Percentiles rank a stretch among this genome's conserved stretches.
Evolutionary conservation across 2,113 vertebrate species (phyloP).

Genomic region (Uropsilus gracilis): DNA sequence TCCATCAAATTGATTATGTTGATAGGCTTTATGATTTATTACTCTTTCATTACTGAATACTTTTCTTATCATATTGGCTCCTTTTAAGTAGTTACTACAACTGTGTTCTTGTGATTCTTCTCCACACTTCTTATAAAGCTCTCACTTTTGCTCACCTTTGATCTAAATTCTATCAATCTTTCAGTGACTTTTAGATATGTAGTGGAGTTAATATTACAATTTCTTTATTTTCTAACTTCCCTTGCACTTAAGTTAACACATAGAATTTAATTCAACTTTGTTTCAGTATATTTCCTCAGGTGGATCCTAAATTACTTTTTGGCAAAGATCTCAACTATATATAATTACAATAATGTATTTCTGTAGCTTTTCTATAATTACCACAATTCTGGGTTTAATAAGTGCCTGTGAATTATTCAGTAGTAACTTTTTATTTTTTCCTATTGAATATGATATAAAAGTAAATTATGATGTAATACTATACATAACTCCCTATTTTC

Average conservation of each 20-base stretch:
- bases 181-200: background rate
- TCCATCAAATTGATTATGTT: background rate
- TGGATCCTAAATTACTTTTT: background rate
- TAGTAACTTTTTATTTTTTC: background rate
- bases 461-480: conserved; percentile 4
- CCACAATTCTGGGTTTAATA: conserved; percentile 22
- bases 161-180: background rate
- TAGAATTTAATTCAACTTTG: conserved; percentile 32
- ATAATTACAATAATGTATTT: background rate
- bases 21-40: background rate
- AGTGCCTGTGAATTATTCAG: conserved; percentile 4
- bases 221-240: conserved; percentile 8
- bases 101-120: background rate
- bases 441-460: background rate
- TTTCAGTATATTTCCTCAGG: background rate
- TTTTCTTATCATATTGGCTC: background rate
- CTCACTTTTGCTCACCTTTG: background rate
- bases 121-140: background rate
- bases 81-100: background rate
- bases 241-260: background rate
- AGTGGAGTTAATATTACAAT: background rate
- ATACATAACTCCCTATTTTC: background rate
- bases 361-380: background rate
- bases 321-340: conserved; percentile 7
- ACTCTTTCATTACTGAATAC: background rate